Percentiles rank a stretch among this genome's conserved stretches.
These are phyloP conservation scores for Cryptocephalus primarius DNA, from an alignment of 2,888 invertebrate genomes.

Conservation along the genomic window DNA sequence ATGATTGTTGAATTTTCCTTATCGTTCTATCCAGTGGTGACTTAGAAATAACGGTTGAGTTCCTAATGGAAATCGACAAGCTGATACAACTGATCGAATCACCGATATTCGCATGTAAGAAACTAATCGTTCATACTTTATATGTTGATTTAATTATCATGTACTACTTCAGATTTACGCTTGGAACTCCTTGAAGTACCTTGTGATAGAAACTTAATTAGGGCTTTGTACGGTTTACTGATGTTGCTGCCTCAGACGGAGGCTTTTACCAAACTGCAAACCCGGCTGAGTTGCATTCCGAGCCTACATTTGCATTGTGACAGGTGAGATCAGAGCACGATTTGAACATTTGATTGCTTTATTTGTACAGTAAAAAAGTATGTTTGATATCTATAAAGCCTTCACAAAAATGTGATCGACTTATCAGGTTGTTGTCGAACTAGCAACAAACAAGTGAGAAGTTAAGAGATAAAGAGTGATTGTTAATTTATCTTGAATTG, in stretches of 20 bases:
- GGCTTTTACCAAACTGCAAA: conserved; percentile 79
- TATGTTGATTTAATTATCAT: not conserved
- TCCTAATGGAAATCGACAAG: conserved; percentile 93
- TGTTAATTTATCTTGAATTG: too few species aligned
- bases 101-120: conserved; percentile 96
- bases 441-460: too few species aligned
- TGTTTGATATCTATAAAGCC: not conserved
- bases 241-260: conserved; percentile 98
- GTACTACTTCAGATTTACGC: conserved; percentile 62
- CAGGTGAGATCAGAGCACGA: conserved; percentile 28
- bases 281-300: conserved; percentile 73
- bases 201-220: conserved; percentile 67
- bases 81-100: conserved; percentile 96
- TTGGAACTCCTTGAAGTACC: conserved; percentile 77
- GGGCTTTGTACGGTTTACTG: conserved; percentile 86
- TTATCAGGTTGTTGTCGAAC: too few species aligned
- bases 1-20: too few species aligned
- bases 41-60: conserved; percentile 91
- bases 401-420: not conserved
- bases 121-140: not conserved
- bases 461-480: too few species aligned
- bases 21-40: conserved; percentile 55
- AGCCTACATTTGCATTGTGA: conserved; percentile 46
- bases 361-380: not conserved
- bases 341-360: not conserved